Conservation (phyloP, 2,113 vertebrate genomes). For the Lepus europaeus region DNA sequence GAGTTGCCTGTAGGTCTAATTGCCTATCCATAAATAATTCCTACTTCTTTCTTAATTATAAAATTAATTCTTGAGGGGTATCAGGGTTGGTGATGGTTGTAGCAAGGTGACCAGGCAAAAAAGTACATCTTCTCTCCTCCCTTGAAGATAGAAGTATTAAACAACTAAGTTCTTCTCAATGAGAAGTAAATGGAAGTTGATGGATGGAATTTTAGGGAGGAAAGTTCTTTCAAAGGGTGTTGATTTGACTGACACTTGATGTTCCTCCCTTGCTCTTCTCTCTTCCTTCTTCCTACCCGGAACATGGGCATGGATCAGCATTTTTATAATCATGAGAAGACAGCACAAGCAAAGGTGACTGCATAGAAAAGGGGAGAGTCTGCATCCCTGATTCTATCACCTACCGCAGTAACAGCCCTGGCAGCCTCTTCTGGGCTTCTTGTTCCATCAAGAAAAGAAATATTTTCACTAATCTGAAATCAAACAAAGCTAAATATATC, state of each 20-base stretch:
- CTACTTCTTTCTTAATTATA: not conserved
- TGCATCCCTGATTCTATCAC: not conserved
- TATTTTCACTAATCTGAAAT: slow-evolving; percentile 13
- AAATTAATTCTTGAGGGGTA: not conserved
- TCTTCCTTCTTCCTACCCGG: not conserved
- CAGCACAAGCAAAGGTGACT: not conserved
- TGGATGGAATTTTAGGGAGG: not conserved
- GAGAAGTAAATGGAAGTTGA: not conserved
- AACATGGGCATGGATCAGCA: not conserved
- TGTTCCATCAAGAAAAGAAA: not conserved
- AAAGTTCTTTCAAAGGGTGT: not conserved
- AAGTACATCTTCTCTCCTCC: not conserved
- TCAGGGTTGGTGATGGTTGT: not conserved
- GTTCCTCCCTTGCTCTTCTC: not conserved
- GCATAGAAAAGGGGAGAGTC: not conserved
- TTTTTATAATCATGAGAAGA: not conserved
- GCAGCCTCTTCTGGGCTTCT: not conserved
- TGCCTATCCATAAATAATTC: not conserved
- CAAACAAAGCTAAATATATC: not conserved
- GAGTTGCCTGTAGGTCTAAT: not conserved
- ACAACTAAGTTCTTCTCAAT: not conserved
- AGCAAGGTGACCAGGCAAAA: not conserved
- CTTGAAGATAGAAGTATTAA: not conserved
- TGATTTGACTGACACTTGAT: not conserved
- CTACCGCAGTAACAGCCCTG: not conserved